phyloP scores from a whole-genome alignment of 2,888 invertebrate species.

The Drosophila borborema region DNA sequence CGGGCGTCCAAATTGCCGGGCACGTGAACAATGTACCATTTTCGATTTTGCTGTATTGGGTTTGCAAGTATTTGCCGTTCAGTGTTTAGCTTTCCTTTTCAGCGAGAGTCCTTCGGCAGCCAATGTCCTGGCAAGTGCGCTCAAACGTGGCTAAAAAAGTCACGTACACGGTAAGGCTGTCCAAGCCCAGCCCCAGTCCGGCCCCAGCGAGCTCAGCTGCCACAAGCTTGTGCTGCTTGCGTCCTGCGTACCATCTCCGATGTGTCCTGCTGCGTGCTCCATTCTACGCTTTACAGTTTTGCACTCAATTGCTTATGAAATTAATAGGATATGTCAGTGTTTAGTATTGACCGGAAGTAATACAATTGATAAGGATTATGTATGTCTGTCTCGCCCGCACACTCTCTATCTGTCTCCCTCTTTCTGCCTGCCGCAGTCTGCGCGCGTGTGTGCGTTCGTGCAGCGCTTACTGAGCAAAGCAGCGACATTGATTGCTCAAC shows the following conservation, averaged over 20 bases:
- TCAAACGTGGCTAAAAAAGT: slow-evolving; percentile 77
- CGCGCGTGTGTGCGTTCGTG: slow-evolving; percentile 45
- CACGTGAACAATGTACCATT: slow-evolving; percentile 76
- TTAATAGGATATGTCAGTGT: slow-evolving; percentile 81
- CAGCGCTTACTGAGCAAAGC: slow-evolving; percentile 47
- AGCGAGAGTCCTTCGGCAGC: slow-evolving; percentile 37
- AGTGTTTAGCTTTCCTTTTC: slow-evolving; percentile 52
- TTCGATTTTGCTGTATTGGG: slow-evolving; percentile 63
- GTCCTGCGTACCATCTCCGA: neutral
- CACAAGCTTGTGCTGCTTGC: slow-evolving; percentile 14
- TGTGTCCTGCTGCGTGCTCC: slow-evolving; percentile 31
- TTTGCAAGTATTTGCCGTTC: slow-evolving; percentile 35
- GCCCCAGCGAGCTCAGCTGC: slow-evolving; percentile 29
- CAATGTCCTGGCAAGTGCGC: slow-evolving; percentile 69
- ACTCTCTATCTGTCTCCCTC: neutral
- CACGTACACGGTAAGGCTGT: slow-evolving; percentile 56
- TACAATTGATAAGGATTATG: slow-evolving; percentile 81
- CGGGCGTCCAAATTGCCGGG: slow-evolving; percentile 40
- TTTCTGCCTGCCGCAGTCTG: neutral
- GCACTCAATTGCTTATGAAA: slow-evolving; percentile 82
- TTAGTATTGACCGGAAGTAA: slow-evolving; percentile 81
- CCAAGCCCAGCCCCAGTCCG: slow-evolving; percentile 3
- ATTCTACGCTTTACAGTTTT: slow-evolving; percentile 76
- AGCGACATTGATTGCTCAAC: slow-evolving; percentile 70
- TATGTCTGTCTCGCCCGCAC: slow-evolving; percentile 9